A percentile compares a stretch with the other conserved stretches of the same genome.
These are phyloP conservation scores for Lordiphosa stackelbergi DNA, from an alignment of 1,140 invertebrate species.

Conservation along the genomic window DNA sequence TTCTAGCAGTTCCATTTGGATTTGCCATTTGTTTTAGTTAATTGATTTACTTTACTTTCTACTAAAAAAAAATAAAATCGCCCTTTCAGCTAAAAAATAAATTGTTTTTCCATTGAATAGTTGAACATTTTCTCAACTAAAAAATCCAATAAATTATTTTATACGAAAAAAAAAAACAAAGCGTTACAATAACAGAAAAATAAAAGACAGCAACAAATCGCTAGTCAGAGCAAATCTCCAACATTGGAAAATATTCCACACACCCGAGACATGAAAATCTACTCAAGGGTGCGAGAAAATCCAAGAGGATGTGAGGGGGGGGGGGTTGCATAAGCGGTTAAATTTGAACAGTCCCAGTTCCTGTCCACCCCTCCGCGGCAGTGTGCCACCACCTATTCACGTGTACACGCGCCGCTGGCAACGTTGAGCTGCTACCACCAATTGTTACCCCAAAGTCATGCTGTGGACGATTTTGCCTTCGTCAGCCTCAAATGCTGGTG, in stretches of 20 bases:
- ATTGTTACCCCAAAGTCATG: constrained; percentile 13
- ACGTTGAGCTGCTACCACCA: constrained; percentile 10
- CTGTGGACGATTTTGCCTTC: constrained; percentile 3
- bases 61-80: too few relatives aligned
- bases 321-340: constrained; percentile 68
- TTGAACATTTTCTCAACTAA: constrained; percentile 10
- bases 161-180: constrained; percentile 13
- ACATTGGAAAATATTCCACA: constrained; percentile 46
- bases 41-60: too few relatives aligned
- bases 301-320: constrained; percentile 15
- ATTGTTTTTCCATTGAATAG: not conserved
- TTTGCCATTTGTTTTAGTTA: too few relatives aligned
- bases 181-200: constrained; percentile 25
- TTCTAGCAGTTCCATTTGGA: too few relatives aligned
- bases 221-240: constrained; percentile 10
- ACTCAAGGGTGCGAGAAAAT: constrained; percentile 41
- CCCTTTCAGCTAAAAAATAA: too few relatives aligned
- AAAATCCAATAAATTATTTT: constrained; percentile 32
- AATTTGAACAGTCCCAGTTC: constrained; percentile 37
- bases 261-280: constrained; percentile 57
- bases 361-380: not conserved
- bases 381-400: constrained; percentile 24
- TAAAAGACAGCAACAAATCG: constrained; percentile 48
- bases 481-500: not conserved
- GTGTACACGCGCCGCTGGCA: constrained; percentile 27